These are phyloP conservation scores for Rhinichthys osculus DNA, from an alignment of 2,797 vertebrate species.

Conservation along the genomic window DNA sequence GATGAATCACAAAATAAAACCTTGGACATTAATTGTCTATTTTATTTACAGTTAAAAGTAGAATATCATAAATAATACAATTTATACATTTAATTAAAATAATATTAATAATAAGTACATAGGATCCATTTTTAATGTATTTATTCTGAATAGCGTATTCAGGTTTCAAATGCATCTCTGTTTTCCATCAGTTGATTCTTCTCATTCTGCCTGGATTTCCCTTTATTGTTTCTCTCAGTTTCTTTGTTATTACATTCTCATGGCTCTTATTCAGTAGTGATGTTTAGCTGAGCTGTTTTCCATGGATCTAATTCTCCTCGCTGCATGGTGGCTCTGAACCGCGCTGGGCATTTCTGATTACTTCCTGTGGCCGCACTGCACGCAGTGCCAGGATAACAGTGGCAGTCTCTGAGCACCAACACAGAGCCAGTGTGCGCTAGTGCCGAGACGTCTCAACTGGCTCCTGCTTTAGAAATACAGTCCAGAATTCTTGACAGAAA, in stretches of 20 bases:
- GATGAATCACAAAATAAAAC: not conserved
- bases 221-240: slow-evolving; percentile 1
- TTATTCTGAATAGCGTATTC: not conserved
- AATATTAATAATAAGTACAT: not conserved
- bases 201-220: not conserved
- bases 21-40: not conserved
- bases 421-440: slow-evolving; percentile 9
- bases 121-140: not conserved
- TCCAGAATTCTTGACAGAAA: slow-evolving; percentile 2
- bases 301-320: slow-evolving; percentile 29
- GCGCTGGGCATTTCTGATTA: slow-evolving; percentile 43
- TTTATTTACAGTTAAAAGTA: not conserved
- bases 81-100: not conserved
- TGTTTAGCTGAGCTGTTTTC: slow-evolving; percentile 20
- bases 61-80: not conserved
- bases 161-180: not conserved
- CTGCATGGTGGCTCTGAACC: slow-evolving; percentile 31
- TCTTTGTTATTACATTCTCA: slow-evolving; percentile 27
- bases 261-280: slow-evolving; percentile 26
- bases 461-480: slow-evolving; percentile 7
- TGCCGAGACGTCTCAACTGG: not conserved
- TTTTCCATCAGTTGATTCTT: not conserved
- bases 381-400: slow-evolving; percentile 43
- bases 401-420: slow-evolving; percentile 32
- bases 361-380: slow-evolving; percentile 36